Evolutionary conservation across 2,888 invertebrate species (phyloP), one percentile per base, ranked within the genome.

Genomic region (Lepidocyrtoides sp.): DNA sequence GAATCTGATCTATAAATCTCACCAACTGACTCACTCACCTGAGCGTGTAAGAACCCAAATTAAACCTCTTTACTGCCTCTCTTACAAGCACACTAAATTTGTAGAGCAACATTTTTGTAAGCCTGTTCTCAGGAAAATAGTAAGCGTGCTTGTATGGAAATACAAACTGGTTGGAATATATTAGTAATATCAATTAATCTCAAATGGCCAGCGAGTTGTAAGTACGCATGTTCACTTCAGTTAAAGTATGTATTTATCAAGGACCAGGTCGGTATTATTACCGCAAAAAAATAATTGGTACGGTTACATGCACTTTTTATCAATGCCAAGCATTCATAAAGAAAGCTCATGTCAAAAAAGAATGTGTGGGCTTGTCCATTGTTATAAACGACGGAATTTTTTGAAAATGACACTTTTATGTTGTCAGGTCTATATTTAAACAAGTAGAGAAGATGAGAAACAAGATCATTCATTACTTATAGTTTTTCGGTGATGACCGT

Each of bases 391-490:
- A 51, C 75, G 44, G 44, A 48, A 26, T 14, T 26, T 75, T 51
- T 51, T 51, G 14, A 75, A 48, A 75, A 75, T 75, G 75, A 75
- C 75, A 75, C 48, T 75, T 26, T 75, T 75, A 48, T 69, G 7
- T 48, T 14, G 48, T 75, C 36, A 44, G 72, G 14, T 36, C 36
- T 69, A 36, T 36, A 36, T 69, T 69, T 69, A 36, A 4, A 36
- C 36, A 72, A 8, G 57, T 5, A 69, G 41, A 60, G 60, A 4
- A 69, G 32, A 66, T 1, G 26, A 10, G 72, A 75, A 75, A 51
- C 48, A 75, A 75, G 75, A 48, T 75, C 48, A 75, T 75, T 75
- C 44, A 72, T 72, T 72, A 23, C 36, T 32, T 17, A 2, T 36
- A 36, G n/a, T 36, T 69, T 36, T 32, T 36, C 36, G 36, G 66